These are phyloP conservation scores for Diloba caeruleocephala DNA, from an alignment of 2,888 invertebrate species.

Conservation along the genomic window DNA sequence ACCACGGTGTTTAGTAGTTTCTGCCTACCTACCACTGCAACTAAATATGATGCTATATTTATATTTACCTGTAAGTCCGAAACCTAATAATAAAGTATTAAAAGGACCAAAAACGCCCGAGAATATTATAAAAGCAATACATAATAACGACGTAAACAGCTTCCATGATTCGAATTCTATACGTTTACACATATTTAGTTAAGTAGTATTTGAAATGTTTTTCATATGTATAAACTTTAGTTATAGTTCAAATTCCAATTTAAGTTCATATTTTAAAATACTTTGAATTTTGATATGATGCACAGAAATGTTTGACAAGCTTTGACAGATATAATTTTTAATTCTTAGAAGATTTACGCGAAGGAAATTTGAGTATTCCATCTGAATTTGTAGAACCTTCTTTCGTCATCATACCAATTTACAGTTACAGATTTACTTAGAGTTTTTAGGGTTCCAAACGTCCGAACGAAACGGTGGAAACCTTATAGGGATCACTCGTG, in stretches of 20 bases:
- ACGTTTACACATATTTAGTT: constrained; percentile 6
- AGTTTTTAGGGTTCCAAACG: too few species aligned
- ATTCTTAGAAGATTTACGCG: background rate
- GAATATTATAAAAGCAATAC: background rate
- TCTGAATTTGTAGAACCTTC: too few species aligned
- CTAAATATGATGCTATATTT: too few species aligned
- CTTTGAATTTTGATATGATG: background rate
- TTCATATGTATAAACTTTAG: background rate
- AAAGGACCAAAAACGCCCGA: constrained; percentile 14
- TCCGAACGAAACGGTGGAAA: too few species aligned
- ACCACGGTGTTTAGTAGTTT: too few species aligned
- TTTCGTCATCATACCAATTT: too few species aligned
- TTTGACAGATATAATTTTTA: constrained; percentile 1
- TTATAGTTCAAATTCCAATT: too few species aligned
- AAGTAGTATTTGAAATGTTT: background rate
- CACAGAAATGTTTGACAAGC: constrained; percentile 1
- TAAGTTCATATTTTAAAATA: too few species aligned
- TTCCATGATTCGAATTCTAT: background rate
- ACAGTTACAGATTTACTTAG: too few species aligned
- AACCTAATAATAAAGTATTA: background rate
- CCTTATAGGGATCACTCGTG: too few species aligned
- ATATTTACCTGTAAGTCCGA: constrained; percentile 6
- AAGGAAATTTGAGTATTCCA: background rate
- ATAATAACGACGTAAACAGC: background rate
- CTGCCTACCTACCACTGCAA: too few species aligned